Evolutionary conservation across 2,797 vertebrate species (phyloP).

Genomic region (Erethizon dorsatum): DNA sequence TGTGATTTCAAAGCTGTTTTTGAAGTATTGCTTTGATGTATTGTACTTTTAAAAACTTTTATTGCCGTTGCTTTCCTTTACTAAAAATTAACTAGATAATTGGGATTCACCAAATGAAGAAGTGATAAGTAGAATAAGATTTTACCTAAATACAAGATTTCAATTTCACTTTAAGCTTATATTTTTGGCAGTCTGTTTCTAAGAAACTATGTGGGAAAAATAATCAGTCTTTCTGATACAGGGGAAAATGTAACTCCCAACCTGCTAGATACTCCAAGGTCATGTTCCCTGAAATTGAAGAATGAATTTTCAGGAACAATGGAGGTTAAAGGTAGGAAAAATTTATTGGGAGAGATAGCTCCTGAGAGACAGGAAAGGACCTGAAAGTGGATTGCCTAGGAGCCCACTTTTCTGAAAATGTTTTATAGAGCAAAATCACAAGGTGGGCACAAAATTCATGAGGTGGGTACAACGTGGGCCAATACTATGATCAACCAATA

Average conservation of each 20-base stretch:
- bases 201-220: neutral
- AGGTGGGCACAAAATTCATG: neutral
- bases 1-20: constrained; percentile 9
- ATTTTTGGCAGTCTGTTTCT: neutral
- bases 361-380: neutral
- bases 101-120: neutral
- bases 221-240: neutral
- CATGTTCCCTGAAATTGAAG: neutral
- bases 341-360: neutral
- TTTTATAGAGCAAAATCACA: neutral
- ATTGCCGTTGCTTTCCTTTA: neutral
- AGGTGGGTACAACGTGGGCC: neutral
- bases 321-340: neutral
- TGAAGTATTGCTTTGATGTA: constrained; percentile 4
- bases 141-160: neutral
- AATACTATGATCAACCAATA: neutral
- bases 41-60: neutral
- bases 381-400: neutral
- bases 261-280: neutral
- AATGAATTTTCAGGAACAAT: neutral
- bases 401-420: neutral
- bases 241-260: neutral
- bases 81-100: constrained; percentile 25
- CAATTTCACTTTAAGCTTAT: neutral
- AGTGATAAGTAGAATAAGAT: neutral